Conservation (phyloP, 30 jellyfish, hydroid and myxozoan genomes). For the Chrysaora quinquecirrha region DNA sequence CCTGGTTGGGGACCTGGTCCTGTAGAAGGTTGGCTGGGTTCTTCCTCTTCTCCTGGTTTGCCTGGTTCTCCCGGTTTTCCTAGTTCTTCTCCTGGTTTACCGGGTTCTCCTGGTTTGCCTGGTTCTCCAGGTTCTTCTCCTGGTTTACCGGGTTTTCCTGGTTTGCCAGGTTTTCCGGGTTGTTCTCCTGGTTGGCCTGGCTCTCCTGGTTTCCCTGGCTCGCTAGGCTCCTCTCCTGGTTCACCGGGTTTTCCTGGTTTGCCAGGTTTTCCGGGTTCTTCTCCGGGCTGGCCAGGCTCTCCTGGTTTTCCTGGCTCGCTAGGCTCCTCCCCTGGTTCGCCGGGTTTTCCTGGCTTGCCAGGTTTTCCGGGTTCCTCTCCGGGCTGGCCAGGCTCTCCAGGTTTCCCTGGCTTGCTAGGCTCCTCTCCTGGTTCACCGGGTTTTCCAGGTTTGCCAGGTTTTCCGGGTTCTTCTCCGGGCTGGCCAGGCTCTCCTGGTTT, state of each 20-base stretch:
- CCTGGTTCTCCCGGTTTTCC: not conserved
- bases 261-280: conserved; percentile 1
- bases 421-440: conserved; percentile 6
- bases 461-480: conserved; percentile 1
- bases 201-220: conserved; percentile 4
- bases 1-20: not conserved
- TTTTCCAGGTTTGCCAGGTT: conserved; percentile 6
- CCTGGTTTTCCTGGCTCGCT: not conserved
- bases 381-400: conserved; percentile 4
- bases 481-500: conserved; percentile 8
- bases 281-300: conserved; percentile 9
- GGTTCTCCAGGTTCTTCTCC: not conserved
- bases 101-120: conserved; percentile 2
- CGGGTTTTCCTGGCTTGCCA: conserved; percentile 8
- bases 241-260: not conserved
- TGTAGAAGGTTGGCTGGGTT: not conserved
- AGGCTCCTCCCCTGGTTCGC: not conserved
- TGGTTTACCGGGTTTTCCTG: conserved; percentile 1
- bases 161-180: not conserved
- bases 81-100: not conserved
- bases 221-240: conserved; percentile 7
- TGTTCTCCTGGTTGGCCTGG: conserved; percentile 8
- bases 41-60: not conserved
- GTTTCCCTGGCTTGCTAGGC: not conserved
- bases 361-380: not conserved